Percentiles rank a stretch among this genome's conserved stretches.
These are phyloP conservation scores for Pitta sordida DNA, from an alignment of 2,113 vertebrate species.

Conservation along the genomic window DNA sequence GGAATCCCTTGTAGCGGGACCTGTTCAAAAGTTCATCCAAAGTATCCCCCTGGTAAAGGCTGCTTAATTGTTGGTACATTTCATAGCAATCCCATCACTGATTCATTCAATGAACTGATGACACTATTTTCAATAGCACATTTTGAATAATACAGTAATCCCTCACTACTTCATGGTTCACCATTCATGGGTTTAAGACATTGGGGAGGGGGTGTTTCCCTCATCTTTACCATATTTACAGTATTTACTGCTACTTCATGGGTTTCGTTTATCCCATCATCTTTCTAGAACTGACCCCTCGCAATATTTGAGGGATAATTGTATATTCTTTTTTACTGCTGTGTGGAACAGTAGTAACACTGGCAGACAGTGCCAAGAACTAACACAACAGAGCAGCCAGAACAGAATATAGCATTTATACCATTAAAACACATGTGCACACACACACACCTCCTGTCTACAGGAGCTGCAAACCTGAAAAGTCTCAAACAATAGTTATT, in stretches of 20 bases:
- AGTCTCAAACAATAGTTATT: neutral
- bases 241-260: too few species aligned
- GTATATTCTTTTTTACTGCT: neutral
- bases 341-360: fast-evolving
- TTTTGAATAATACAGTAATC: neutral
- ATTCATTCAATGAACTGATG: neutral
- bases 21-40: neutral
- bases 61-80: neutral
- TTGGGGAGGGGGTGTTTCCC: too few species aligned
- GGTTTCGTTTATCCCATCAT: too few species aligned
- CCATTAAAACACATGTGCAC: neutral
- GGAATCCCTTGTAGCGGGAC: neutral
- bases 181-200: too few species aligned
- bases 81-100: neutral
- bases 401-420: neutral
- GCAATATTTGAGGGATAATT: too few species aligned
- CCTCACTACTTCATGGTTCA: too few species aligned
- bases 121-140: fast-evolving
- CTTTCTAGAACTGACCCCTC: too few species aligned
- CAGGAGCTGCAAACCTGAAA: neutral
- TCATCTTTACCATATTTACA: too few species aligned
- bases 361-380: neutral
- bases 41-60: neutral
- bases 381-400: neutral
- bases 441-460: fast-evolving